phyloP scores from a whole-genome alignment of 2,888 invertebrate genomes.

The Yponomeuta plumbellus region DNA sequence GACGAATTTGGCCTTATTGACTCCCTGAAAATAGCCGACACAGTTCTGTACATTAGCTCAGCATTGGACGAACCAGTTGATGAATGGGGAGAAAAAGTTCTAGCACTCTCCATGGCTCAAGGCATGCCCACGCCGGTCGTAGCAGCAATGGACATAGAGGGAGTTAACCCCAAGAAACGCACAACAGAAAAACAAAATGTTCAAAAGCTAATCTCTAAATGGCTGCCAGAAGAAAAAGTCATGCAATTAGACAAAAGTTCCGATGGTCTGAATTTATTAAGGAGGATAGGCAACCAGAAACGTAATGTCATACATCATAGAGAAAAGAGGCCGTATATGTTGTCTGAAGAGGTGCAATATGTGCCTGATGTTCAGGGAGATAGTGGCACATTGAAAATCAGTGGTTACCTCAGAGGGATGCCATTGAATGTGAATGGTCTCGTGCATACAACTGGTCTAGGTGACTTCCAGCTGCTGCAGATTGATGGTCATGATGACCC shows the following conservation, averaged over 20 bases:
- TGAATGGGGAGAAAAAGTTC: slow-evolving; percentile 85
- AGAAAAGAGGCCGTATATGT: slow-evolving; percentile 87
- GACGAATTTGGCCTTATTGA: slow-evolving; percentile 87
- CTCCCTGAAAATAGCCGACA: slow-evolving; percentile 91
- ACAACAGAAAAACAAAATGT: slow-evolving; percentile 80
- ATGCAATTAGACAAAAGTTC: slow-evolving; percentile 84
- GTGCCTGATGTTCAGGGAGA: slow-evolving; percentile 60
- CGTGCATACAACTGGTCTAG: slow-evolving; percentile 93
- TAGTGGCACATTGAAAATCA: slow-evolving; percentile 84
- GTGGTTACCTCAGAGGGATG: slow-evolving; percentile 91
- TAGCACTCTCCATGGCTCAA: slow-evolving; percentile 88
- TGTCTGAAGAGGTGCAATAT: slow-evolving; percentile 88
- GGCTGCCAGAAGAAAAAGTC: slow-evolving; percentile 89
- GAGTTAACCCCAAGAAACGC: slow-evolving; percentile 83
- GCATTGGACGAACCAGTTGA: slow-evolving; percentile 85
- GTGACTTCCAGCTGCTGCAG: slow-evolving; percentile 93
- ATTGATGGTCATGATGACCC: slow-evolving; percentile 85
- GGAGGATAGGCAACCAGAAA: slow-evolving; percentile 88
- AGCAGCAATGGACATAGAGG: slow-evolving; percentile 84
- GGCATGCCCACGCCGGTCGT: slow-evolving; percentile 86
- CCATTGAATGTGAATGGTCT: slow-evolving; percentile 91
- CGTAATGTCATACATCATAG: slow-evolving; percentile 82
- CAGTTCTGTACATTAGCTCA: slow-evolving; percentile 86
- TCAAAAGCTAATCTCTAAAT: slow-evolving; percentile 80
- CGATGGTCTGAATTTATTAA: slow-evolving; percentile 82